A percentile compares a stretch with the other conserved stretches of the same genome.
Conservation (phyloP, 2,888 invertebrate genomes). For the Epistrophella euchroma region DNA sequence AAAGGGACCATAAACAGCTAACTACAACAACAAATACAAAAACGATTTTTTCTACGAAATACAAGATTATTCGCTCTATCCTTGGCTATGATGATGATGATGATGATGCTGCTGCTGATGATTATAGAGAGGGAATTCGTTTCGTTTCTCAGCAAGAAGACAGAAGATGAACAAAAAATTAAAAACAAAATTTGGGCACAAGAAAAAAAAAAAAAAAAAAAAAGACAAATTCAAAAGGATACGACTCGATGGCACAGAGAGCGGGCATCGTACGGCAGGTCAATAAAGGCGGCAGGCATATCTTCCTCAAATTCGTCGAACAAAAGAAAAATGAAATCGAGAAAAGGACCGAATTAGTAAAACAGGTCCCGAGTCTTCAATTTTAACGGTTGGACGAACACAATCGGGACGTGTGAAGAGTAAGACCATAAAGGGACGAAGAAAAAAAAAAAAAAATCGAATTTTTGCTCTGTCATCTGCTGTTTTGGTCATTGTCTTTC, state of each 20-base stretch:
- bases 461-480: constrained; percentile 69
- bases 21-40: constrained; percentile 20
- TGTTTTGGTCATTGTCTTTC: constrained; percentile 63
- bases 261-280: neutral
- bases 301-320: constrained; percentile 25
- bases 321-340: constrained; percentile 30
- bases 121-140: constrained; percentile 71
- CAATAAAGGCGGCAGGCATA: constrained; percentile 29
- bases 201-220: neutral
- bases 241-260: neutral
- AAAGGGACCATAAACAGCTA: constrained; percentile 14
- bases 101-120: constrained; percentile 64
- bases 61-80: constrained; percentile 65
- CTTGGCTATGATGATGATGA: constrained; percentile 24
- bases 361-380: constrained; percentile 14
- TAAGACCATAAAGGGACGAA: neutral
- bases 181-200: constrained; percentile 21
- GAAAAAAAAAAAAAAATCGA: constrained; percentile 21
- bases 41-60: constrained; percentile 64
- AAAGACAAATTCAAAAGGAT: constrained; percentile 48
- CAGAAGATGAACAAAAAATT: constrained; percentile 9
- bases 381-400: neutral
- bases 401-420: neutral
- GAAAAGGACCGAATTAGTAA: constrained; percentile 46
- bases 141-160: constrained; percentile 58